Base-by-base conservation (phyloP, 2,113 vertebrate genomes). In the Actenoides hombroni region DNA sequence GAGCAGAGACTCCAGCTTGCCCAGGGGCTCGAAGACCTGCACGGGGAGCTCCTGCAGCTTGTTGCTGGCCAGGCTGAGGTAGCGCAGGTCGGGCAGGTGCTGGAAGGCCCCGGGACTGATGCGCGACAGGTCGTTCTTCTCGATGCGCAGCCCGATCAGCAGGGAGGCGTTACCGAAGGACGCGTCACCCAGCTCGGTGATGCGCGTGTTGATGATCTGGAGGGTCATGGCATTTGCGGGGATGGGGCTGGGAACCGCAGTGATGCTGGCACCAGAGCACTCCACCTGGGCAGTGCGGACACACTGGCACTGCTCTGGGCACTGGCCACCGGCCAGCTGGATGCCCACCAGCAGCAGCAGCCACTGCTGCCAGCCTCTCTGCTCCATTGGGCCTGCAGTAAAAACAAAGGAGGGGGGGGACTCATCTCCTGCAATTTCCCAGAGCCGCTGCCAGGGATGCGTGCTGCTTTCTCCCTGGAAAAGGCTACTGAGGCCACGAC, bases 1-100 rank as follows among this genome's bases (percentile, higher is more conserved):
- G 9, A 99, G 98, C 51, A 99, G 98, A 2, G 98, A 98, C 98
- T 99, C 99, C 39, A 99, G 98, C 54, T 98, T 99, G 86, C 98
- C 98, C 96, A 99, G 98, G 56, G 97, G 96, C 24, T 98, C 92
- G 9, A 98, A 98, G 79, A 96, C 84, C 86, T 96, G 98, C 39
- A 98, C 76, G 2, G 99, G 99, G 83, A 98, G 96, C 37, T 97
- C 86, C 93, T 97, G 96, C 33, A 98, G 94, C 94, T 94, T 97
- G 91, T 98, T 98, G 95, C 97, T 98, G 88, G 98, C 95, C 18
- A 98, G 96, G 85, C 98, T 98, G 86, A 98, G 97, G 95, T 98
- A 98, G 67, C 98, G 98, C 88, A 98, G 95, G 1, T 98, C 96
- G 0, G 96, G 95, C 74, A 98, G 95, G 91, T 94, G 86, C 54